Conservation (phyloP, 2,797 vertebrate species). For the Helarctos malayanus region DNA sequence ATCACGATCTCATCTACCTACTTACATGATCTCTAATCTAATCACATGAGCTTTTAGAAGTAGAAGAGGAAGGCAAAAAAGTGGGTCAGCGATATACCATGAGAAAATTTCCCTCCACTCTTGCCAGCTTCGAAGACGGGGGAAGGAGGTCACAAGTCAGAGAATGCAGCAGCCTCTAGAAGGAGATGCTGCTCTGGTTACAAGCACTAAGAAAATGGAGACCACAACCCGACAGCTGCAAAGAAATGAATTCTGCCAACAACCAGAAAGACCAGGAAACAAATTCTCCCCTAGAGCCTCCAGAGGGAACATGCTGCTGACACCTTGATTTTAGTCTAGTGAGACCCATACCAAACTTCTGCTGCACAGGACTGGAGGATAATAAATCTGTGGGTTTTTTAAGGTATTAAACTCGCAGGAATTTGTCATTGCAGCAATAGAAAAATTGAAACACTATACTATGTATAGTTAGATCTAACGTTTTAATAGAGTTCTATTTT, state of each 20-base stretch:
- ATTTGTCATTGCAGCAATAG: background rate
- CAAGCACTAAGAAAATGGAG: background rate
- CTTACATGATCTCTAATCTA: background rate
- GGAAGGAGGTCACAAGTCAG: background rate
- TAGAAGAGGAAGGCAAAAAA: background rate
- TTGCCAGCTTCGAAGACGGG: background rate
- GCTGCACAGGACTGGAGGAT: background rate
- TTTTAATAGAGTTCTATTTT: conserved; percentile 49
- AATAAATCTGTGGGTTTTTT: background rate
- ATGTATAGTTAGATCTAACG: background rate
- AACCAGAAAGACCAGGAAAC: background rate
- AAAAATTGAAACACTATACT: background rate
- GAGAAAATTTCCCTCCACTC: background rate
- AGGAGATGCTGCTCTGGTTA: background rate
- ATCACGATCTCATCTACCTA: background rate
- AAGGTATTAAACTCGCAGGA: background rate
- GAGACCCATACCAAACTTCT: background rate
- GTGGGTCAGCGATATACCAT: background rate
- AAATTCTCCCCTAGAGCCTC: background rate
- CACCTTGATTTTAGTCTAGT: background rate
- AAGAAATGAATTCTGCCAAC: background rate
- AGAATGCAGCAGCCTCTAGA: background rate
- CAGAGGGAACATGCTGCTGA: background rate
- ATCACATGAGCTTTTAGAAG: background rate
- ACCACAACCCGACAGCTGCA: background rate